These are phyloP conservation scores for Drosophila pseudoobscura DNA, from an alignment of 1,140 invertebrate genomes.

Conservation along the genomic window DNA sequence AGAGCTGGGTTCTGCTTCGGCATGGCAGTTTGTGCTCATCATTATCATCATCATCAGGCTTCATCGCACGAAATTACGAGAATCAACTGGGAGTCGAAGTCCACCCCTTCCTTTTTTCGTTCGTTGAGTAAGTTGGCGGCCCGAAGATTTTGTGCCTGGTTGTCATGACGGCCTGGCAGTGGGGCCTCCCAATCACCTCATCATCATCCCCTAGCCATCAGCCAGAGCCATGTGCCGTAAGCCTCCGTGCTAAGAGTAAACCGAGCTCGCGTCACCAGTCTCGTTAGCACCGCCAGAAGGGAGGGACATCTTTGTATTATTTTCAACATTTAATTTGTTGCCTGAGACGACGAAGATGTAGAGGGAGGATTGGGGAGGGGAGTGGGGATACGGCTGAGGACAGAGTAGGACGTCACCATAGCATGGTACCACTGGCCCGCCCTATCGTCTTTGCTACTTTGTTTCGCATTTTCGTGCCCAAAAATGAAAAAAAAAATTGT, in stretches of 20 bases:
- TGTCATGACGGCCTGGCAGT: conserved; percentile 53
- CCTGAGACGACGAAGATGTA: conserved; percentile 62
- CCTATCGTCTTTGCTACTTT: conserved; percentile 49
- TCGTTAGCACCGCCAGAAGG: conserved; percentile 70
- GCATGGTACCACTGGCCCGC: not conserved
- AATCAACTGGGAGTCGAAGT: conserved; percentile 10
- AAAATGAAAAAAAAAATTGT: conserved; percentile 64
- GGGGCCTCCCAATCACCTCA: conserved; percentile 4
- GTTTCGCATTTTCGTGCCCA: conserved; percentile 69
- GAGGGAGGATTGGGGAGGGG: not conserved
- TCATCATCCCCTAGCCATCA: conserved; percentile 16
- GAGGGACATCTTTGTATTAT: conserved; percentile 78
- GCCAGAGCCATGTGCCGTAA: conserved; percentile 53
- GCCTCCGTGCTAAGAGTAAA: conserved; percentile 67
- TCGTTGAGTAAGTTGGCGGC: conserved; percentile 29
- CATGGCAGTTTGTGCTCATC: not conserved
- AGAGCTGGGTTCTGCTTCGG: not conserved
- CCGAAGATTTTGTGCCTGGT: conserved; percentile 59
- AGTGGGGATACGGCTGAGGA: conserved; percentile 19
- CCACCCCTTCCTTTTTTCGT: conserved; percentile 14
- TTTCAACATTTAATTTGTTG: conserved; percentile 82
- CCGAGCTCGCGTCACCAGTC: conserved; percentile 62
- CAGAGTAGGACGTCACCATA: conserved; percentile 43
- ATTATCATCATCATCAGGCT: conserved; percentile 48
- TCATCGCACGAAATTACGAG: conserved; percentile 20